Base-by-base conservation (phyloP, 2,888 invertebrate species). In the Aelia acuminata region DNA sequence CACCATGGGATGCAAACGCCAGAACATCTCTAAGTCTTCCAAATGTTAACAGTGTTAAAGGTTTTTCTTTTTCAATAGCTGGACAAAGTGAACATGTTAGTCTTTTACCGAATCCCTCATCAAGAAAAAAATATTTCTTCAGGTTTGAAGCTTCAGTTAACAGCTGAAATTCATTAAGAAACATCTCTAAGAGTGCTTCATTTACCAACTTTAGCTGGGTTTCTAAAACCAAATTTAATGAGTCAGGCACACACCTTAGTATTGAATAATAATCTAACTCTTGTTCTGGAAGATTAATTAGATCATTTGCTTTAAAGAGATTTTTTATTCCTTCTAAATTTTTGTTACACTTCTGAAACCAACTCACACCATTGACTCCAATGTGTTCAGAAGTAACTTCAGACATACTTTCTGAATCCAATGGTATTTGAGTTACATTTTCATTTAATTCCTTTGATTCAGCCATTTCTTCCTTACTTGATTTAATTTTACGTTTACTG, bases 111-210 rank as follows among this genome's bases (percentile, higher is more conserved):
- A 87, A 87, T 31, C 75, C 87, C 10, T 70, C 87, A 31, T 70
- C 35, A 11, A 87, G 87, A 35, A 87, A 87, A 75, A 87, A 87
- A 75, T 87, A 87, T 49, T 75, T 47, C 47, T 53, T 87, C 20
- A 87, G 31, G 31, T 75, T 70, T 31, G 43, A 35, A 70, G 75
- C 87, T 75, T 50, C 87, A 50, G 43, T 31, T 48, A 87, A 20
- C 5, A 87, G 39, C 8, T 75, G n/a, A 26, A 75, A 87, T 39
- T 87, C 87, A 20, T 49, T 26, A 47, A 87, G 31, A 47, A 87
- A 87, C 87, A 87, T 87, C 10, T 47, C 53, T 26, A 87, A 8
- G 43, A 87, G 87, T 3, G 87, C 87, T 63, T 87, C 48, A 49
- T 87, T 87, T 20, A 87, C 75, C 39, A 87, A 75, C 11, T 75